Conservation (phyloP, 2,888 invertebrate species). For the Habrosyne pyritoides region DNA sequence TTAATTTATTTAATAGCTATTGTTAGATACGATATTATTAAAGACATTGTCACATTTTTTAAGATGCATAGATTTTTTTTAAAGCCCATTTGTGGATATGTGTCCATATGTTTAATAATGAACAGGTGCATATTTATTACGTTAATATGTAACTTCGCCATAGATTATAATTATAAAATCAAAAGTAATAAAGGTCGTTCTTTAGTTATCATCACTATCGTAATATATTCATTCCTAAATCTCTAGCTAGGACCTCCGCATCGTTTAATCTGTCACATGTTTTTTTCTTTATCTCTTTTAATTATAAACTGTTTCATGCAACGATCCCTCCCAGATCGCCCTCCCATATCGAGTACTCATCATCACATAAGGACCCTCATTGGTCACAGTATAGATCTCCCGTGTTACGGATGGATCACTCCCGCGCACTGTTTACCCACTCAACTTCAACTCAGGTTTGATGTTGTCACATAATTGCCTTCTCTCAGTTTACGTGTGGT, state of each 20-base stretch:
- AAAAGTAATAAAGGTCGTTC: no score
- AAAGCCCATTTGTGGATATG: no score
- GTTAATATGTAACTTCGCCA: no score
- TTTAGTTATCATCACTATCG: no score
- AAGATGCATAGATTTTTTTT: no score
- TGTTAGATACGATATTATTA: conserved; percentile 10
- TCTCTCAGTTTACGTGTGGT: conserved; percentile 46
- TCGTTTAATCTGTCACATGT: background rate
- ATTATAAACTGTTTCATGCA: background rate
- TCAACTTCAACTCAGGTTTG: conserved; percentile 40
- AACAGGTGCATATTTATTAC: no score
- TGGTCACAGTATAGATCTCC: conserved; percentile 44
- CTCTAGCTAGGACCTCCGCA: background rate
- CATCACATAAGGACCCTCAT: conserved; percentile 10
- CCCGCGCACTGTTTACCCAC: conserved; percentile 58
- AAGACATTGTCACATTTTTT: conserved; percentile 4
- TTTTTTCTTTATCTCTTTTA: background rate
- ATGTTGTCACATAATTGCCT: conserved; percentile 72
- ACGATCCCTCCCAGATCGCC: conserved; percentile 34
- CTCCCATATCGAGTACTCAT: conserved; percentile 47
- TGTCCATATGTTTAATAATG: no score
- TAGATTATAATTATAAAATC: no score
- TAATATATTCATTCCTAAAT: no score
- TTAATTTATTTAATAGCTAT: conserved; percentile 30
- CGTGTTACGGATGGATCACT: conserved; percentile 61